These are phyloP conservation scores for Zelostemma sp. DNA, from an alignment of 1,140 invertebrate genomes.

Conservation along the genomic window DNA sequence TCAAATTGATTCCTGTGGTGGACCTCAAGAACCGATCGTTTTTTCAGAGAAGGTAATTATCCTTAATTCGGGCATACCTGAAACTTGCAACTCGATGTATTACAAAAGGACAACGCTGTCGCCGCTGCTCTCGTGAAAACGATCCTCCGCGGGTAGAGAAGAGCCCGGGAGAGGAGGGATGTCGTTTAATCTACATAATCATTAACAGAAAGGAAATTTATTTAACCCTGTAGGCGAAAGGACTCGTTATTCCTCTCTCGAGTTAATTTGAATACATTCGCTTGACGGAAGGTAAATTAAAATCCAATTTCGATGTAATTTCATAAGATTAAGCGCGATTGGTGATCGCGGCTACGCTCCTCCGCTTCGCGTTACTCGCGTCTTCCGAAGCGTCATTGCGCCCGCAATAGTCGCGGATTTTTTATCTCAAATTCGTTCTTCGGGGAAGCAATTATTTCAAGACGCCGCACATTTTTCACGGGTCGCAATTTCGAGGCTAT, in stretches of 20 bases:
- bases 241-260: conserved; percentile 59
- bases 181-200: conserved; percentile 69
- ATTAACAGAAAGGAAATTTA: conserved; percentile 70
- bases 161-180: conserved; percentile 49
- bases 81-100: conserved; percentile 12
- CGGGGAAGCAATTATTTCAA: conserved; percentile 1
- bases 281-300: conserved; percentile 65
- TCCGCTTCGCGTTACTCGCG: not conserved
- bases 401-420: too few species aligned
- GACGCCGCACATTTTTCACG: not conserved
- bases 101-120: conserved; percentile 30
- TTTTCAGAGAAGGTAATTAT: conserved; percentile 56
- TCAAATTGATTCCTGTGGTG: conserved; percentile 44
- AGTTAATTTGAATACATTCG: conserved; percentile 69
- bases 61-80: conserved; percentile 55
- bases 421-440: not conserved
- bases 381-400: too few species aligned
- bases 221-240: conserved; percentile 59
- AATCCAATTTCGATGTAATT: conserved; percentile 71
- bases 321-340: conserved; percentile 68
- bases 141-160: conserved; percentile 22
- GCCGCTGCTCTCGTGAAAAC: conserved; percentile 3
- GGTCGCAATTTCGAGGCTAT: conserved; percentile 14
- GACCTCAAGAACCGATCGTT: conserved; percentile 42
- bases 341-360: conserved; percentile 46